A percentile compares a stretch with the other conserved stretches of the same genome.
These are phyloP conservation scores for Phortica magna DNA, from an alignment of 2,888 invertebrate species.

Conservation along the genomic window DNA sequence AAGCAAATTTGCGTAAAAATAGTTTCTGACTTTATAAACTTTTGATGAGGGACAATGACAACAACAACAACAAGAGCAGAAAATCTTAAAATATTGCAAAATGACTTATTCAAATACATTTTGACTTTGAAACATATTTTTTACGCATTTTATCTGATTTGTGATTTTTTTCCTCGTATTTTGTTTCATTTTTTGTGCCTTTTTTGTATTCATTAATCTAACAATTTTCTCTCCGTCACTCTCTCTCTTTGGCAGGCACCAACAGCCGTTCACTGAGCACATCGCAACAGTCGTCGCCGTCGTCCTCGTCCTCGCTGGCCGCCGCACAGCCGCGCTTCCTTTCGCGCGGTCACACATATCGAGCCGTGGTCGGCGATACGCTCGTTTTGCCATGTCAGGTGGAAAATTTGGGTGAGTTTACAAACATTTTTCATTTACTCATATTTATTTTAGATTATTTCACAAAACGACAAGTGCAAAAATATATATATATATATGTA, in stretches of 20 bases:
- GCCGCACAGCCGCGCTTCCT: conserved; percentile 82
- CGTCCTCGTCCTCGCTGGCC: conserved; percentile 56
- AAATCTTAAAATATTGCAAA: no score
- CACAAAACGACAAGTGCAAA: neutral
- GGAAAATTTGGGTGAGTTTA: conserved; percentile 85
- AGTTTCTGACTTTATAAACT: neutral
- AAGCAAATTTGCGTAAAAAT: neutral
- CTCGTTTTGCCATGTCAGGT: conserved; percentile 89
- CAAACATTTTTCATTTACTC: neutral
- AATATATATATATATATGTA: neutral
- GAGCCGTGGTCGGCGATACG: conserved; percentile 88
- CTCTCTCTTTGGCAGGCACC: conserved; percentile 60
- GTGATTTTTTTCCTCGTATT: neutral
- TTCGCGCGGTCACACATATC: conserved; percentile 87
- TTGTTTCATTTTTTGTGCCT: neutral
- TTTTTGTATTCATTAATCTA: neutral
- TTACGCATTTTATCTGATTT: neutral
- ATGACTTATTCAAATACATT: no score
- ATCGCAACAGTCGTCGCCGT: conserved; percentile 56
- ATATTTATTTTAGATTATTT: neutral
- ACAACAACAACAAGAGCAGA: no score
- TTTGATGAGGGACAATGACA: no score
- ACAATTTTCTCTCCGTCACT: conserved; percentile 17
- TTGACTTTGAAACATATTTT: neutral
- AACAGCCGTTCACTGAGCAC: conserved; percentile 73